These are phyloP conservation scores for Anas flavirostris DNA, from an alignment of 2,797 vertebrate genomes.

Conservation along the genomic window DNA sequence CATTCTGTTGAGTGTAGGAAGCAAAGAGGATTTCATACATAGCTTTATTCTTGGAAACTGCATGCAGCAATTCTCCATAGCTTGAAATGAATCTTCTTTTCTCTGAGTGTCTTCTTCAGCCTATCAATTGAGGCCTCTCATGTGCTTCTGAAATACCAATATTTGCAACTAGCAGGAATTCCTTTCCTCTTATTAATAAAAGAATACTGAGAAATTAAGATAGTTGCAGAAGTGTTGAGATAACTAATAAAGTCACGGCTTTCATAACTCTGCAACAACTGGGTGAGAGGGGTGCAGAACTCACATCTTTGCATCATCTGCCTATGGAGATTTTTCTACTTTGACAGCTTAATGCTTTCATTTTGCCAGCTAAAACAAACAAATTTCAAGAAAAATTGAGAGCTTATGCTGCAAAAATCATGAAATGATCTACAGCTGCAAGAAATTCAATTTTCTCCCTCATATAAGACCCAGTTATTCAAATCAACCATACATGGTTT, in stretches of 20 bases:
- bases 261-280: not conserved
- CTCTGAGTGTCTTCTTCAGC: not conserved
- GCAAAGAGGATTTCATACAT: not conserved
- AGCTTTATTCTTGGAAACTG: not conserved
- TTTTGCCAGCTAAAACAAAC: not conserved
- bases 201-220: not conserved
- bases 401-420: not conserved
- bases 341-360: not conserved
- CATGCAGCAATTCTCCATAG: not conserved
- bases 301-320: not conserved
- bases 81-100: not conserved
- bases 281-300: not conserved
- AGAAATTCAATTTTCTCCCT: not conserved
- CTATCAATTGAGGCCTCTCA: not conserved
- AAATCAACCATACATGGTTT: not conserved
- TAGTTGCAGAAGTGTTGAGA: no score
- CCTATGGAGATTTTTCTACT: not conserved
- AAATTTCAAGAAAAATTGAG: not conserved
- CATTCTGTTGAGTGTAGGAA: not conserved
- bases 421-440: not conserved
- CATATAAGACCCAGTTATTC: not conserved
- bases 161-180: not conserved
- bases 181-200: not conserved
- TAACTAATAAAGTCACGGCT: not conserved
- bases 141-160: not conserved